Conservation (phyloP, 2,888 invertebrate genomes). For the Belgica antarctica region DNA sequence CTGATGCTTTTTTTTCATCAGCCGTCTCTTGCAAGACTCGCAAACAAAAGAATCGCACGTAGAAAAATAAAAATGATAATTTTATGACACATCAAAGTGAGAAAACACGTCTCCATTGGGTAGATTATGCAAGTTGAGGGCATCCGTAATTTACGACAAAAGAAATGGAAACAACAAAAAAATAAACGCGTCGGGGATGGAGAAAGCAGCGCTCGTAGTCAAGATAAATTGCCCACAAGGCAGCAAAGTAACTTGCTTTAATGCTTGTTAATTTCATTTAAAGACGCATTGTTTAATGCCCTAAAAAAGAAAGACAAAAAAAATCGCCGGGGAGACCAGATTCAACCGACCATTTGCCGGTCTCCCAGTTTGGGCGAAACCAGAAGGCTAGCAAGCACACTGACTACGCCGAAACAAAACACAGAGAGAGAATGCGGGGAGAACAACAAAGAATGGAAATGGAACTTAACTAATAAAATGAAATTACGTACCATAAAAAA, state of each 20-base stretch:
- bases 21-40: neutral
- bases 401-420: too few relatives aligned
- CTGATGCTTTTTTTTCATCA: neutral
- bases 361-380: neutral
- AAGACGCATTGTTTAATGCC: constrained; percentile 33
- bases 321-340: neutral
- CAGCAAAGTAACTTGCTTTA: neutral
- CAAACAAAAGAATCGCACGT: constrained; percentile 21
- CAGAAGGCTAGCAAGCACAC: neutral
- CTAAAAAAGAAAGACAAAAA: neutral
- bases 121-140: constrained; percentile 11
- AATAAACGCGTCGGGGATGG: neutral
- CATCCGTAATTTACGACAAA: constrained; percentile 13
- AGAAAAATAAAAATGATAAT: constrained; percentile 44
- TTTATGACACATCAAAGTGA: constrained; percentile 44
- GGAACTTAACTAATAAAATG: constrained; percentile 30
- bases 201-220: neutral
- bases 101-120: constrained; percentile 31
- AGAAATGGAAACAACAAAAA: constrained; percentile 5
- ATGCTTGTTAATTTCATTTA: constrained; percentile 40
- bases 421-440: constrained; percentile 10
- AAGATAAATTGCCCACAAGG: constrained; percentile 32
- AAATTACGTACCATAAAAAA: constrained; percentile 31
- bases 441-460: constrained; percentile 14
- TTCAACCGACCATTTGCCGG: neutral